These are phyloP conservation scores for Flabesymbios commensalis DNA, from an alignment of 2,888 invertebrate genomes.

Conservation along the genomic window DNA sequence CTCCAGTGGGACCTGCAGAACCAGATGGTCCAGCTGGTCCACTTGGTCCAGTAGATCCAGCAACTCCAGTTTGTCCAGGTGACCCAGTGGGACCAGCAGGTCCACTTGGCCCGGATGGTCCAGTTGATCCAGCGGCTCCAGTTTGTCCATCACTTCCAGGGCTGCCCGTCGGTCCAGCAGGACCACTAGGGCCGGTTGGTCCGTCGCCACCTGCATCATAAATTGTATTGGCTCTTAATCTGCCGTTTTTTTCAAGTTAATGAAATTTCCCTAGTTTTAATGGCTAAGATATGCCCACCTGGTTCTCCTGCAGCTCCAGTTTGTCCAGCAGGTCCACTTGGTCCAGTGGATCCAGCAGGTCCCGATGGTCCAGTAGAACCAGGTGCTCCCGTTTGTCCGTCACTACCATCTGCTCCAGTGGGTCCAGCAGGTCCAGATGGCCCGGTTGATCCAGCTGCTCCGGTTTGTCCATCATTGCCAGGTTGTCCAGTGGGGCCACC, in stretches of 20 bases:
- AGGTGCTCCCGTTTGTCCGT: slow-evolving; percentile 16
- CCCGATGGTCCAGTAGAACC: slow-evolving; percentile 19
- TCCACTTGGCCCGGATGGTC: slow-evolving; percentile 8
- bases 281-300: slow-evolving; percentile 30
- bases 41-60: slow-evolving; percentile 1
- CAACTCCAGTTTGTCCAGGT: slow-evolving; percentile 7
- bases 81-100: slow-evolving; percentile 2
- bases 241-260: neutral
- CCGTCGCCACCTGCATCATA: slow-evolving; percentile 1
- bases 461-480: slow-evolving; percentile 24
- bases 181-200: slow-evolving; percentile 6
- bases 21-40: slow-evolving; percentile 16
- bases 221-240: neutral
- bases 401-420: slow-evolving; percentile 17
- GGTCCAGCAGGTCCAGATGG: slow-evolving; percentile 14
- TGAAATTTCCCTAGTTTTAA: neutral
- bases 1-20: slow-evolving; percentile 12
- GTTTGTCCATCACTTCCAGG: slow-evolving; percentile 6
- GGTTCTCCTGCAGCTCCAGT: slow-evolving; percentile 24
- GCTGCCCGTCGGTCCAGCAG: slow-evolving; percentile 3
- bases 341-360: slow-evolving; percentile 17
- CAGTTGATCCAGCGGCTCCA: slow-evolving; percentile 9
- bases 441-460: slow-evolving; percentile 65
- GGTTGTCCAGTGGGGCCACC: slow-evolving; percentile 14
- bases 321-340: slow-evolving; percentile 20